A percentile compares a stretch with the other conserved stretches of the same genome.
phyloP scores from a whole-genome alignment of 2,113 vertebrate species.

The Varanus salvator region DNA sequence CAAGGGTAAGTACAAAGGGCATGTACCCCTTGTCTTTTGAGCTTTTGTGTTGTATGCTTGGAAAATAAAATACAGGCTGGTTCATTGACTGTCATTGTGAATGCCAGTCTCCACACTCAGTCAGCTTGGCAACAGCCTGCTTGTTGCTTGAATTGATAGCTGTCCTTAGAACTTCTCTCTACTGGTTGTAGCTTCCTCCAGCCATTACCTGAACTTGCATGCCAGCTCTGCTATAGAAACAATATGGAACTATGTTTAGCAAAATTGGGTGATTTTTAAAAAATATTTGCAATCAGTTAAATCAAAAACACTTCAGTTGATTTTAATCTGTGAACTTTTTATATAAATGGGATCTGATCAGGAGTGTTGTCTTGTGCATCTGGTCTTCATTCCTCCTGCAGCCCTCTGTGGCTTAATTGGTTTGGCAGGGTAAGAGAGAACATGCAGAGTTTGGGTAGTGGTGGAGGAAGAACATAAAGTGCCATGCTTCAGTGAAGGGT shows the following conservation, averaged over 20 bases:
- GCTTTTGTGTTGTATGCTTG: no score
- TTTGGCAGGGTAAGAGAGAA: not conserved
- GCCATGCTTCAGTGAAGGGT: not conserved
- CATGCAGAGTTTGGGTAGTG: not conserved
- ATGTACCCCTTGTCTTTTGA: no score
- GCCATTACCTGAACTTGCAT: not conserved
- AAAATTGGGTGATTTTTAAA: not conserved
- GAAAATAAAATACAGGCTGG: no score
- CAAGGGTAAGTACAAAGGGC: not conserved
- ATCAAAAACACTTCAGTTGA: not conserved
- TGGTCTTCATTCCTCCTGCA: not conserved
- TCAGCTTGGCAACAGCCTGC: not conserved
- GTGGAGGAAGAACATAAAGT: not conserved
- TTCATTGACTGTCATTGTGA: not conserved
- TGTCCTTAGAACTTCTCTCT: not conserved
- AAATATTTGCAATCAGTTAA: not conserved
- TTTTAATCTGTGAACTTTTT: not conserved
- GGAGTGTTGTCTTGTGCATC: not conserved
- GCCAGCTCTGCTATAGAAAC: not conserved
- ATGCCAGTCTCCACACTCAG: not conserved
- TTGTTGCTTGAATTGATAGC: not conserved
- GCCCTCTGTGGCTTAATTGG: not conserved
- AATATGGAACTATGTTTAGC: not conserved
- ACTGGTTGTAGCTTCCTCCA: not conserved
- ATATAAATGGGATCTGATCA: not conserved